Percentiles rank a stretch among this genome's conserved stretches.
phyloP scores from a whole-genome alignment of 2,797 vertebrate species.

The Bryconaethiops microstoma region DNA sequence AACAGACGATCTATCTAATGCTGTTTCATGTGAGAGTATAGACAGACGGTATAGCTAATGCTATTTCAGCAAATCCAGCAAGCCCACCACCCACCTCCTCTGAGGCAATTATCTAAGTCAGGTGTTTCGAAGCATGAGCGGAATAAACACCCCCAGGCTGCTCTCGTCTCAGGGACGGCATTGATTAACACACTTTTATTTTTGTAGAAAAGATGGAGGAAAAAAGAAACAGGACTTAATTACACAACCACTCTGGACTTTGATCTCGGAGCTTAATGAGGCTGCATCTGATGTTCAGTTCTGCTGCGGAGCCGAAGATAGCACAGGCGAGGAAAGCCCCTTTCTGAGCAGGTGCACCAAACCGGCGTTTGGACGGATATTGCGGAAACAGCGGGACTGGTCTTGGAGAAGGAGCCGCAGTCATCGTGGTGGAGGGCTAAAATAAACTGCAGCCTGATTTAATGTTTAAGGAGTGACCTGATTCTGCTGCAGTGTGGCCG shows the following conservation, averaged over 20 bases:
- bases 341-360: not conserved
- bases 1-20: no score
- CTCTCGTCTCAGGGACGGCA: not conserved
- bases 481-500: not conserved
- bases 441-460: slow-evolving; percentile 4
- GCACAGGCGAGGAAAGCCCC: not conserved
- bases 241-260: not conserved
- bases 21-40: no score
- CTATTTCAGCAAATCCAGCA: no score
- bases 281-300: not conserved
- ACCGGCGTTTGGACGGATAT: not conserved
- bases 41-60: no score
- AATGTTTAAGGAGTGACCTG: slow-evolving; percentile 4
- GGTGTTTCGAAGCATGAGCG: not conserved
- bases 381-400: not conserved
- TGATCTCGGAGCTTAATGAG: not conserved
- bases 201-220: not conserved
- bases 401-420: not conserved
- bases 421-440: not conserved
- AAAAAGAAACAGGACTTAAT: not conserved
- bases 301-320: not conserved
- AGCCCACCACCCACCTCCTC: no score
- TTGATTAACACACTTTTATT: slow-evolving; percentile 6
- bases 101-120: not conserved
- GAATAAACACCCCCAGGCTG: not conserved